Percentiles rank a stretch among this genome's conserved stretches.
Evolutionary conservation across 1,140 invertebrate species (phyloP).

Genomic region (Ceratina japonica): DNA sequence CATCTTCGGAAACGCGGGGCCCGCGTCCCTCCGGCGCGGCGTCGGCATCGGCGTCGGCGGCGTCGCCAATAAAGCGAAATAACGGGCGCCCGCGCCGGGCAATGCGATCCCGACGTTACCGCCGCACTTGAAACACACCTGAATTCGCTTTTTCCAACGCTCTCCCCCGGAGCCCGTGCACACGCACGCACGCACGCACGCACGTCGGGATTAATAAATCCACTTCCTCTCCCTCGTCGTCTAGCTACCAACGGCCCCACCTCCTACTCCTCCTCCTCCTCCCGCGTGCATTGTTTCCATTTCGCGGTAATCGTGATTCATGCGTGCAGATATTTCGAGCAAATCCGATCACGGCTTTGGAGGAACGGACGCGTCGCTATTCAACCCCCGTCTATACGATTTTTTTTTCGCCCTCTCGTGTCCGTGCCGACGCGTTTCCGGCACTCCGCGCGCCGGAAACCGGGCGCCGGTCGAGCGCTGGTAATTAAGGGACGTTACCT

Average conservation of each 20-base stretch:
- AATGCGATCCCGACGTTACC: conserved; percentile 12
- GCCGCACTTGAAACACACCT: conserved; percentile 26
- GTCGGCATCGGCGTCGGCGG: not conserved
- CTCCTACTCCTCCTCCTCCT: not conserved
- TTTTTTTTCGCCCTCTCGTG: conserved; percentile 6
- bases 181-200: no score
- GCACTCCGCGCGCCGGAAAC: conserved; percentile 1
- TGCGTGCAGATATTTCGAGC: conserved; percentile 30
- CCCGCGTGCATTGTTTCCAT: conserved; percentile 44
- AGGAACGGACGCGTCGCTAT: conserved; percentile 14
- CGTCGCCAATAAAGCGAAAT: conserved; percentile 29
- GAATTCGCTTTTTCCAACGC: conserved; percentile 8
- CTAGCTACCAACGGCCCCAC: no score
- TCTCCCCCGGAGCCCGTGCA: not conserved
- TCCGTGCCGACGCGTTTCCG: conserved; percentile 6
- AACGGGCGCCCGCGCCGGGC: not conserved
- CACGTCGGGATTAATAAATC: conserved; percentile 46
- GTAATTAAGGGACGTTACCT: conserved; percentile 66
- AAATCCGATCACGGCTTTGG: conserved; percentile 55
- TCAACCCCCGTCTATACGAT: conserved; percentile 16
- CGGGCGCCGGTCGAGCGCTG: conserved; percentile 33
- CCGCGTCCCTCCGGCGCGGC: not conserved
- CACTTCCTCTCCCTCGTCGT: conserved; percentile 3
- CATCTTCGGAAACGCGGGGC: not conserved
- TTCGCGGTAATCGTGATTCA: conserved; percentile 56